Base-by-base conservation (phyloP, 2,797 vertebrate genomes). In the Lindbergichthys nudifrons region DNA sequence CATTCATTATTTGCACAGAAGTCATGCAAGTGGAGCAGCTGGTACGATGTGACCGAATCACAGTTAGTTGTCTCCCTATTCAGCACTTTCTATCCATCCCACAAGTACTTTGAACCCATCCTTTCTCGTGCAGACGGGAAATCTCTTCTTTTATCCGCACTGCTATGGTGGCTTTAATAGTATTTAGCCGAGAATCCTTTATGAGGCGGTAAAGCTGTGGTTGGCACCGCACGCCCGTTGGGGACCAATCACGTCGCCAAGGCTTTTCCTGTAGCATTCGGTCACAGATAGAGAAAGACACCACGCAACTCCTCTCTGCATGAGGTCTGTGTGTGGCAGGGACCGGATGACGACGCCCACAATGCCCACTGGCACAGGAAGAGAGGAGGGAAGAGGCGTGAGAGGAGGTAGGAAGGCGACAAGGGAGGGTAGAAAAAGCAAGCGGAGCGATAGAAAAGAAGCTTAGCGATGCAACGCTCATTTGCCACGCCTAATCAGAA, bases 401-500 rank as follows among this genome's bases (percentile, higher is more conserved):
- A 77, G 60, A 62, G 70, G 61, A 62, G 73, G 62, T 59, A 41
- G 66, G 74, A 65, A 36, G 68, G 76, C 61, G 26, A 70, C 65
- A 47, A 36, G 16, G 65, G 46, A 79, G 82, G 57, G 77, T 43
- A 67, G 53, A 80, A 82, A 36, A 78, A 75, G 62, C 9, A 65
- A 80, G 79, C 13, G 50, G 46, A 14, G 58, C 77, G 74, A 86
- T 59, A 70, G 80, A 88, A 74, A 77, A 82, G 80, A 84, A 75
- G 88, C 83, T 84, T 78, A 80, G 86, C 73, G 59, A 79, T 73
- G 79, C 66, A 21, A 80, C 76, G 54, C 76, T 88, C 80, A 68
- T 88, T 92, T 89, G 84, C 82, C 82, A 86, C 46, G 65, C 73
- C 87, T 92, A 86, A 93, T 94, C 91, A 92, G 79, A 93, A 93